Percentiles rank a stretch among this genome's conserved stretches.
Evolutionary conservation across 23 tunicate species (phyloP).

Genomic region (Trididemnum nubilum): DNA sequence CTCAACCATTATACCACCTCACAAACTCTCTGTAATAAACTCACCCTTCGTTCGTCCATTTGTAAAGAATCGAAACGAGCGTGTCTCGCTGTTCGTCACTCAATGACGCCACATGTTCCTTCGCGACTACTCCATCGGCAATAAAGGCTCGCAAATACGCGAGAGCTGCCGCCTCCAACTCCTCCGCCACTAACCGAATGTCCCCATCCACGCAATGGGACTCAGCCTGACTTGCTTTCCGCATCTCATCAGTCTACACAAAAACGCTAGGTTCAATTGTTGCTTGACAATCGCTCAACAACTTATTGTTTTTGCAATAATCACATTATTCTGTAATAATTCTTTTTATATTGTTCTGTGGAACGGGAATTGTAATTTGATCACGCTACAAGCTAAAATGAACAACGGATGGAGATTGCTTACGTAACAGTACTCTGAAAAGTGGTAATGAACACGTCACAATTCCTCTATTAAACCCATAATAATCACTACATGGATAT

Average conservation of each 20-base stretch:
- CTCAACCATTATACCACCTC: no score
- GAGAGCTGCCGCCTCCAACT: slow-evolving; percentile 35
- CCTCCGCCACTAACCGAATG: slow-evolving; percentile 60
- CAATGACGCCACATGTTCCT: slow-evolving; percentile 39
- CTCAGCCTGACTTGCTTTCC: slow-evolving; percentile 48
- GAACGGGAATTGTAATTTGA: no score
- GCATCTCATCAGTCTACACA: slow-evolving; percentile 22
- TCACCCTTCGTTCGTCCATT: no score
- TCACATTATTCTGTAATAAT: no score
- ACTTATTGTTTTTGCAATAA: background rate
- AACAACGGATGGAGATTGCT: no score
- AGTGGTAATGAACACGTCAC: no score
- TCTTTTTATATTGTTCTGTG: no score
- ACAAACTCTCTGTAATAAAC: no score
- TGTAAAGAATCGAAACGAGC: slow-evolving; percentile 38
- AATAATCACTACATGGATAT: no score
- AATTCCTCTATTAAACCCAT: no score
- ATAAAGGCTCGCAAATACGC: slow-evolving; percentile 73
- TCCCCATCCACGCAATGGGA: slow-evolving; percentile 90
- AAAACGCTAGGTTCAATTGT: background rate
- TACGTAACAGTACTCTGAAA: no score
- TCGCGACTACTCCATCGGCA: slow-evolving; percentile 37
- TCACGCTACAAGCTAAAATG: no score
- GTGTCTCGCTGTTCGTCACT: slow-evolving; percentile 38
- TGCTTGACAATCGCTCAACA: background rate